These are phyloP conservation scores for Pteruthius melanotis DNA, from an alignment of 2,113 vertebrate genomes.

Conservation along the genomic window DNA sequence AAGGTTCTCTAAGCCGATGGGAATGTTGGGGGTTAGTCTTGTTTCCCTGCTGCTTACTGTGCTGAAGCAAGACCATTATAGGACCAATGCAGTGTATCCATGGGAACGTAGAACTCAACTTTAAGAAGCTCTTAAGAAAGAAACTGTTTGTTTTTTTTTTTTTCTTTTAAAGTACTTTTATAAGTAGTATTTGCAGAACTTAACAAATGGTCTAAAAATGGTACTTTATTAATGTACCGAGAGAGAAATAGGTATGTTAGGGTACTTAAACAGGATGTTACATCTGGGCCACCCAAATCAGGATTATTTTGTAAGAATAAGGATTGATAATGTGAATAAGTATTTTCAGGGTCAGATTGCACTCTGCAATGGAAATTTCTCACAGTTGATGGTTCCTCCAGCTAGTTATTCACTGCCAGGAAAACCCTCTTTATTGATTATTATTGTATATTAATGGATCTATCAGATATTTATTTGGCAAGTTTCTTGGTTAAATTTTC, in stretches of 20 bases:
- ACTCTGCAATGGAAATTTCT: not conserved
- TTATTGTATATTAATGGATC: not conserved
- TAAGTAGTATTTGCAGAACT: not conserved
- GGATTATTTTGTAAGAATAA: not conserved
- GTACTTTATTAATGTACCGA: not conserved
- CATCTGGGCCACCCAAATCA: not conserved
- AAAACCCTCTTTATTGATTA: not conserved
- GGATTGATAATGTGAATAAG: not conserved
- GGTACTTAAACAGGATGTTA: not conserved
- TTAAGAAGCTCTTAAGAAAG: not conserved
- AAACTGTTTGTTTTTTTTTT: not conserved
- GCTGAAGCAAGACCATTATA: not conserved
- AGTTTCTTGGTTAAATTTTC: not conserved
- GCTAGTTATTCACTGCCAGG: not conserved
- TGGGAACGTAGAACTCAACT: not conserved
- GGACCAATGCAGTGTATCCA: not conserved
- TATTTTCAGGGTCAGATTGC: not conserved
- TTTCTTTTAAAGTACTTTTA: not conserved
- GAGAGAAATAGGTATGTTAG: not conserved
- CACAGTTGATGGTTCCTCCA: not conserved
- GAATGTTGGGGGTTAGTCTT: not conserved
- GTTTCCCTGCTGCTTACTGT: not conserved
- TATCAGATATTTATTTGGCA: constrained; percentile 3
- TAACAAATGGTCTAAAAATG: not conserved
- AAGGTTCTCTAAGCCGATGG: not conserved